These are phyloP conservation scores for Serinus canaria DNA, from an alignment of 2,113 vertebrate species.

Conservation along the genomic window DNA sequence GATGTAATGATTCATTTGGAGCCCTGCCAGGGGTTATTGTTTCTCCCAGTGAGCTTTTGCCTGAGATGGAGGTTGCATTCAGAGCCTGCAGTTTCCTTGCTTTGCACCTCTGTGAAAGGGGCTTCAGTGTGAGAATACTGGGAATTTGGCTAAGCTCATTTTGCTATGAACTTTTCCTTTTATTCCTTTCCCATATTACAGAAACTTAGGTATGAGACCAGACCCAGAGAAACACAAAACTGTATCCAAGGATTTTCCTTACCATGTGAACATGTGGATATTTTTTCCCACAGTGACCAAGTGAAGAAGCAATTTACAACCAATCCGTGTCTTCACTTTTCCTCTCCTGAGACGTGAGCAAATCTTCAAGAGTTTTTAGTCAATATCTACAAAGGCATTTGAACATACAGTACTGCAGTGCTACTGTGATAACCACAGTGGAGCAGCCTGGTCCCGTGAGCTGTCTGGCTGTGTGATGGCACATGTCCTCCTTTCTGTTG, in stretches of 20 bases:
- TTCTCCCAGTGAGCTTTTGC: background rate
- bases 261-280: background rate
- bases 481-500: background rate
- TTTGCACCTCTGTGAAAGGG: background rate
- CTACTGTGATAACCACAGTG: background rate
- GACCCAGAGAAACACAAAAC: rapidly evolving
- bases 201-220: background rate
- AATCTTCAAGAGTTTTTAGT: background rate
- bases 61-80: background rate
- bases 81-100: background rate
- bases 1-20: background rate
- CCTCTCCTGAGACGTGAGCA: background rate
- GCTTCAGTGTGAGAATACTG: background rate
- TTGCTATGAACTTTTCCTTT: background rate
- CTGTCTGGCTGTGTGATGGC: background rate
- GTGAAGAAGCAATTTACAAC: background rate
- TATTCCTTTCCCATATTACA: background rate
- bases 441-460: background rate
- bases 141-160: background rate
- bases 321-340: background rate
- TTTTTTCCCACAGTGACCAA: background rate
- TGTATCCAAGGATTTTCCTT: background rate
- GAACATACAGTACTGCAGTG: background rate
- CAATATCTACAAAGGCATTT: background rate
- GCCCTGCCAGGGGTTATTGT: background rate